Evolutionary conservation across 2,113 vertebrate species (phyloP).

Genomic region (Neogale vison): DNA sequence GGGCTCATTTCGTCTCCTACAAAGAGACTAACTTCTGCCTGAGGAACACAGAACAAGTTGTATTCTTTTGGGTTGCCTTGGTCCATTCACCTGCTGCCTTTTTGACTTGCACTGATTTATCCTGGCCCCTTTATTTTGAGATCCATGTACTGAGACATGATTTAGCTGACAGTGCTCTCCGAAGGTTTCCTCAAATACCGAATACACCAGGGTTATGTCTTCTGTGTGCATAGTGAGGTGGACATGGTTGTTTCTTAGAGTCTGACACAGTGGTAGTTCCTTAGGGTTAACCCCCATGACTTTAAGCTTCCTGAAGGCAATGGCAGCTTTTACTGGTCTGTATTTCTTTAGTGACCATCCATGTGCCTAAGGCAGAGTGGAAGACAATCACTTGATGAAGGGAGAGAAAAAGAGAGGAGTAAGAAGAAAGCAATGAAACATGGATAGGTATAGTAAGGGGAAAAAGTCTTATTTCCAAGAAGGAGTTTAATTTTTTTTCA

Average conservation of each 20-base stretch:
- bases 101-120: neutral
- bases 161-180: neutral
- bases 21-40: neutral
- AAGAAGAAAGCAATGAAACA: neutral
- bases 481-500: neutral
- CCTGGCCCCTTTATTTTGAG: neutral
- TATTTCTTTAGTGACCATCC: neutral
- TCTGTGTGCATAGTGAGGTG: neutral
- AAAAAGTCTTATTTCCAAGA: neutral
- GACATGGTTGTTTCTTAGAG: rapidly evolving
- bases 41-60: rapidly evolving
- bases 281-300: neutral
- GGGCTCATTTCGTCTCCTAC: neutral
- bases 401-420: no score
- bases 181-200: neutral
- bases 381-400: neutral
- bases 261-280: neutral
- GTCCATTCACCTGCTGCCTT: neutral
- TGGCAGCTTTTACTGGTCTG: neutral
- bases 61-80: neutral
- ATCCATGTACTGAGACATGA: neutral
- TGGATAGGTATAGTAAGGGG: neutral
- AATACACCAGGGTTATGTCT: rapidly evolving
- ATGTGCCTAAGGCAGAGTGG: neutral
- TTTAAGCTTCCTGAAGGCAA: neutral